Evolutionary conservation across 2,888 invertebrate genomes (phyloP).

Genomic region (Allygus modestus): DNA sequence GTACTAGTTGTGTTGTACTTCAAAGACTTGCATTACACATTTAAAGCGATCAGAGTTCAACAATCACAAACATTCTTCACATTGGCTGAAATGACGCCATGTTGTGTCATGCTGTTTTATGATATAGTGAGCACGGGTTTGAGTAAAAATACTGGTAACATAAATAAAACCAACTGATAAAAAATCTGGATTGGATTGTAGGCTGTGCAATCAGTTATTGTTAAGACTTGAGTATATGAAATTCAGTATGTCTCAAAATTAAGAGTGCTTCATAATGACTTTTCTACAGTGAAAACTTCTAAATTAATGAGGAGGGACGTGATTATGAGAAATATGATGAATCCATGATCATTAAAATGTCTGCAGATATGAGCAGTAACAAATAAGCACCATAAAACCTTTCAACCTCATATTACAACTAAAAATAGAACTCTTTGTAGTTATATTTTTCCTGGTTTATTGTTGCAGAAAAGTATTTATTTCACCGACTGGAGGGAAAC

Average conservation of each 20-base stretch:
- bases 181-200: slow-evolving; percentile 23
- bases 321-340: neutral
- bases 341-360: no score
- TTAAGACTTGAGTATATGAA: neutral
- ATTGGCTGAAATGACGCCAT: slow-evolving; percentile 41
- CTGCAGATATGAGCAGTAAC: no score
- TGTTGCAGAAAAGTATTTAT: no score
- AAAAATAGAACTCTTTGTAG: no score
- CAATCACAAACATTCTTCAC: slow-evolving; percentile 25
- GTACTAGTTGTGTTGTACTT: no score
- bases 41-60: slow-evolving; percentile 8
- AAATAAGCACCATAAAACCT: no score
- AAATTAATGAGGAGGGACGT: neutral
- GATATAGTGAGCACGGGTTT: neutral
- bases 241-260: neutral
- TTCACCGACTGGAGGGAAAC: no score
- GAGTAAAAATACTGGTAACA: neutral
- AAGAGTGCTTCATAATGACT: neutral
- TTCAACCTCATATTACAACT: no score
- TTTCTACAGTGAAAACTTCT: neutral
- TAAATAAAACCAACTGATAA: neutral
- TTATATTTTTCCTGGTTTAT: no score
- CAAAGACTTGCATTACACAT: neutral
- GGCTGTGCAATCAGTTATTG: neutral
- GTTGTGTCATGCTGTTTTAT: slow-evolving; percentile 37